Conservation (phyloP, 2,113 vertebrate species). For the Gopherus evgoodei region DNA sequence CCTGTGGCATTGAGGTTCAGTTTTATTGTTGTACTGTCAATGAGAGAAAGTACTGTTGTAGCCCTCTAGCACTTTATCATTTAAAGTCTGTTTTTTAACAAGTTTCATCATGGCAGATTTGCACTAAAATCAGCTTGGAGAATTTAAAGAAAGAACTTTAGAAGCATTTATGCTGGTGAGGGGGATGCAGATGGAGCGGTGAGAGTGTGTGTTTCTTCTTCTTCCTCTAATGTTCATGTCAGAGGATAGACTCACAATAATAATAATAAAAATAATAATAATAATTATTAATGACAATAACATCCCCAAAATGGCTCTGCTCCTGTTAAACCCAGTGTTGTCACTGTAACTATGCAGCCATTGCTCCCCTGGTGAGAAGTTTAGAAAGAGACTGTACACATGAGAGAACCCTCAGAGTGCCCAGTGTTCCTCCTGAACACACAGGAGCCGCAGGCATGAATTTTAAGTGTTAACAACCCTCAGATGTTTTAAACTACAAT, state of each 20-base stretch:
- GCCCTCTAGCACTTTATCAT: conserved; percentile 33
- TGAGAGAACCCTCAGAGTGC: neutral
- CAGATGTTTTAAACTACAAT: neutral
- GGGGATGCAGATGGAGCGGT: conserved; percentile 1
- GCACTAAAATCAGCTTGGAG: conserved; percentile 21
- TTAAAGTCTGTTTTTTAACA: conserved; percentile 56
- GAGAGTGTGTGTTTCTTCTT: conserved; percentile 19
- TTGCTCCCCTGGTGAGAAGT: neutral
- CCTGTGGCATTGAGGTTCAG: conserved; percentile 10
- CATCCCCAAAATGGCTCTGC: neutral
- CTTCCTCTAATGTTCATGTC: conserved; percentile 22
- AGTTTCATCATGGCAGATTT: conserved; percentile 43
- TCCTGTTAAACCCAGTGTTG: conserved; percentile 3
- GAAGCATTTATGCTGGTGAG: neutral
- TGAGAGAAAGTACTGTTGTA: neutral
- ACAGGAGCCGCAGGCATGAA: rapidly evolving
- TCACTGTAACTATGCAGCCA: neutral
- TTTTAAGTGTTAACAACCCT: neutral
- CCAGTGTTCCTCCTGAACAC: neutral
- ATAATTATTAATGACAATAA: neutral
- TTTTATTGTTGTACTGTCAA: conserved; percentile 18
- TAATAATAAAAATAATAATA: conserved; percentile 3
- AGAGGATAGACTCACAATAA: conserved; percentile 31
- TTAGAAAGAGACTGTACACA: neutral
- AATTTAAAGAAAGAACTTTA: conserved; percentile 2